Percentiles rank a stretch among this genome's conserved stretches.
phyloP scores from a whole-genome alignment of 2,888 invertebrate species.

The Orthonychiurus folsomi region DNA sequence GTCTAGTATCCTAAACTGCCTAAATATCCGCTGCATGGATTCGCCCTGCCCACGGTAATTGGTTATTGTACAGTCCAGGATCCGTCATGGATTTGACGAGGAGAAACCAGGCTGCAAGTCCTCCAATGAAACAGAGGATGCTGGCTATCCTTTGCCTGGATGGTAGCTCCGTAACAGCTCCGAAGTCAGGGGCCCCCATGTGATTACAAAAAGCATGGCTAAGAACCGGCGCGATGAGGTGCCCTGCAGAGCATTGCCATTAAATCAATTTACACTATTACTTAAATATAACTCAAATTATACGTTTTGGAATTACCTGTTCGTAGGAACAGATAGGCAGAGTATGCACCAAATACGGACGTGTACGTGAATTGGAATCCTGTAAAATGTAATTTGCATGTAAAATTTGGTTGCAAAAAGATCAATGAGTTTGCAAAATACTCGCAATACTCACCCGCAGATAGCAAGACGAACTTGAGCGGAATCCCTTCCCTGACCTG shows the following conservation, averaged over 20 bases:
- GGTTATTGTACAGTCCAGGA: slow-evolving; percentile 51
- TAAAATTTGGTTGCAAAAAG: not conserved
- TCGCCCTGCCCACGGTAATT: slow-evolving; percentile 42
- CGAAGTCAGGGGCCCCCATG: slow-evolving; percentile 88
- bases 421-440: not conserved
- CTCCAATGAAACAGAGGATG: slow-evolving; percentile 60
- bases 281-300: slow-evolving; percentile 17
- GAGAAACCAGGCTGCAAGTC: slow-evolving; percentile 67
- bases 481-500: slow-evolving; percentile 62
- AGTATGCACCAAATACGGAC: slow-evolving; percentile 86
- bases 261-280: slow-evolving; percentile 14
- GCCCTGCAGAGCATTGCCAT: slow-evolving; percentile 51
- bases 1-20: too few relatives aligned
- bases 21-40: too few relatives aligned
- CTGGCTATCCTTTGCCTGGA: slow-evolving; percentile 56
- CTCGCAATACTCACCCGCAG: slow-evolving; percentile 56
- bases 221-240: slow-evolving; percentile 74
- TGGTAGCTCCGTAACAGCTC: slow-evolving; percentile 57
- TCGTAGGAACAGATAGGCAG: slow-evolving; percentile 79
- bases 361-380: slow-evolving; percentile 86
- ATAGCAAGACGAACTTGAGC: slow-evolving; percentile 58
- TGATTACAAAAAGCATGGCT: slow-evolving; percentile 93
- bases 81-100: slow-evolving; percentile 67
- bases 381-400: slow-evolving; percentile 42
- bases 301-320: slow-evolving; percentile 55